phyloP scores from a whole-genome alignment of 2,113 vertebrate species.

The Grus americana region DNA sequence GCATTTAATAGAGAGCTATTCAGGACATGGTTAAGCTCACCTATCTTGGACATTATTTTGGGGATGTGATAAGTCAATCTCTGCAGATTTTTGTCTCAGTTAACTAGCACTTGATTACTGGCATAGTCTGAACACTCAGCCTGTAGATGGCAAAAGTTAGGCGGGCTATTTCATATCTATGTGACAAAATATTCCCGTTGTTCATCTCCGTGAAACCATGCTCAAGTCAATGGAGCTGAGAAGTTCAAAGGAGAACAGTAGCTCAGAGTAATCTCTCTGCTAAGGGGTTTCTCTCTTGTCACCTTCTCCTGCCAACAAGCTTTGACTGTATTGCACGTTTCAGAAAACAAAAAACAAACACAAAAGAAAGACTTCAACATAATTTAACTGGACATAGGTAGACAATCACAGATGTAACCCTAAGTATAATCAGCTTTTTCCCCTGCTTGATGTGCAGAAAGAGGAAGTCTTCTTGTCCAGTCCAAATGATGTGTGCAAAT shows the following conservation, averaged over 20 bases:
- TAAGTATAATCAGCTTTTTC: neutral
- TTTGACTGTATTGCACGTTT: neutral
- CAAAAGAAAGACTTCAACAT: neutral
- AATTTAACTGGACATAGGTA: neutral
- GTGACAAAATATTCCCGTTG: neutral
- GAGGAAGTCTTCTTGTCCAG: neutral
- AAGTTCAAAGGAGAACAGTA: neutral
- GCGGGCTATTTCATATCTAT: neutral
- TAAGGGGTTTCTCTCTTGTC: neutral
- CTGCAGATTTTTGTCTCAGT: neutral
- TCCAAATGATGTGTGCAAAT: neutral
- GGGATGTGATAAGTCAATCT: neutral
- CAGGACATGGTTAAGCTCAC: neutral
- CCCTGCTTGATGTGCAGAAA: neutral
- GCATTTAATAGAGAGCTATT: neutral
- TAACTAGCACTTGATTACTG: neutral
- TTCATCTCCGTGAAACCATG: neutral
- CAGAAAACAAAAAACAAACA: neutral
- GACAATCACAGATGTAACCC: neutral
- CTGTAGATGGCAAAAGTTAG: neutral
- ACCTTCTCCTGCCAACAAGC: neutral
- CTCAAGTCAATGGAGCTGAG: neutral
- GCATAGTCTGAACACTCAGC: neutral
- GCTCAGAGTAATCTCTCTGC: neutral
- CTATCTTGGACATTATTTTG: neutral